Conservation (phyloP, 1,140 invertebrate genomes). For the Drosophila quadrilineata region DNA sequence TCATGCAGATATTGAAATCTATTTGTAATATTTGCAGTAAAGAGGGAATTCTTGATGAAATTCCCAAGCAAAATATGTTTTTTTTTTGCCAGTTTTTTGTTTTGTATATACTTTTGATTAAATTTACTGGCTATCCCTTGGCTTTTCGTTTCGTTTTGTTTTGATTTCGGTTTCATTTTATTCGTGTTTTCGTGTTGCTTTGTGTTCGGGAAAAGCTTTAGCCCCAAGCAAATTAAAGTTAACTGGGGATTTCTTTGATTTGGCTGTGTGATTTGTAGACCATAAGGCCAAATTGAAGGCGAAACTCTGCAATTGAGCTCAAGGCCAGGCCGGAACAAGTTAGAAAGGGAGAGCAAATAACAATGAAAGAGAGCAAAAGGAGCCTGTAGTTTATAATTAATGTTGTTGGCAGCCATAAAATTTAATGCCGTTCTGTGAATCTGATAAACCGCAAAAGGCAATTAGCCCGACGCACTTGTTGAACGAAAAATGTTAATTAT, state of each 20-base stretch:
- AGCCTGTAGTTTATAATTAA: conserved; percentile 45
- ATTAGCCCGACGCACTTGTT: conserved; percentile 50
- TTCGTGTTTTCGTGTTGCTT: background rate
- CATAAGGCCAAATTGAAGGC: conserved; percentile 40
- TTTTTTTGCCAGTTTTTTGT: too few relatives aligned
- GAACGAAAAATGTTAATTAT: conserved; percentile 44
- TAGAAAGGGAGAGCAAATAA: background rate
- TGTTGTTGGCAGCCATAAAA: conserved; percentile 24
- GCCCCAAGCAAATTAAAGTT: conserved; percentile 21
- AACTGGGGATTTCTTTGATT: conserved; percentile 24
- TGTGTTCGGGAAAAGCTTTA: conserved; percentile 6
- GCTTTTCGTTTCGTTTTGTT: conserved; percentile 12
- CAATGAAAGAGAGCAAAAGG: background rate
- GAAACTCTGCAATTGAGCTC: conserved; percentile 8
- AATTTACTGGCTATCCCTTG: conserved; percentile 45
- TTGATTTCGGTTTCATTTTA: conserved; percentile 6
- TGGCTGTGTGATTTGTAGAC: conserved; percentile 31
- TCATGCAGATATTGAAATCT: conserved; percentile 68
- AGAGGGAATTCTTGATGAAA: conserved; percentile 62
- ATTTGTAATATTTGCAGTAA: conserved; percentile 62
- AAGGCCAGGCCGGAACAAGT: conserved; percentile 13
- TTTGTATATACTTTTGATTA: conserved; percentile 64
- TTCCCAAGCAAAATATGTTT: conserved; percentile 42
- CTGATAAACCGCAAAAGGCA: conserved; percentile 61
- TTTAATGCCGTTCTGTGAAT: conserved; percentile 39